Conservation (phyloP, 2,888 invertebrate genomes). For the Caenorhabditis afra region DNA sequence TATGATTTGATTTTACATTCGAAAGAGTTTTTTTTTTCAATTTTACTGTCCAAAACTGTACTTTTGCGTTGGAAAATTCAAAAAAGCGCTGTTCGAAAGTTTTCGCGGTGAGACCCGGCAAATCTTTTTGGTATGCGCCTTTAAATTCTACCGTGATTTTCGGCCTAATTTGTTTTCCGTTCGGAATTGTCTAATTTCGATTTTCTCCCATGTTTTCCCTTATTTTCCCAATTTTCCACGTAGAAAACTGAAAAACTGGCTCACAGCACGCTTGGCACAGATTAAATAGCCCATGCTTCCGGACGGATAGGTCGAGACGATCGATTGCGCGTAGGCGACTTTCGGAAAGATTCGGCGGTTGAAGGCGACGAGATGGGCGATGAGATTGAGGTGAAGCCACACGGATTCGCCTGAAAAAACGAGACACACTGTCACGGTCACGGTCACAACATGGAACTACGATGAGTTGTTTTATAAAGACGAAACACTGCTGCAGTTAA, state of each 20-base stretch:
- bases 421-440: neutral
- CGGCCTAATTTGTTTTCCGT: too few species aligned
- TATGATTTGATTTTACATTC: too few species aligned
- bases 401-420: conserved; percentile 85
- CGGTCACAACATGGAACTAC: conserved; percentile 9
- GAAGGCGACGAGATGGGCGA: conserved; percentile 87
- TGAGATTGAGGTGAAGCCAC: conserved; percentile 87
- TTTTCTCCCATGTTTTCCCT: neutral
- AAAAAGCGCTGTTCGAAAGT: too few species aligned
- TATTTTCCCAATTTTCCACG: too few species aligned
- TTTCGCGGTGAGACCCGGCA: neutral
- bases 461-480: neutral
- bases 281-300: conserved; percentile 97
- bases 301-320: conserved; percentile 95
- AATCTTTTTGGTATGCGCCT: conserved; percentile 7
- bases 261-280: conserved; percentile 85
- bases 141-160: neutral
- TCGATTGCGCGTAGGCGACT: conserved; percentile 88
- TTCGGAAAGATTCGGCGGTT: conserved; percentile 88
- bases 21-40: neutral
- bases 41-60: too few species aligned
- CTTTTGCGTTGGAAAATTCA: too few species aligned
- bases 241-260: neutral
- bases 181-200: neutral
- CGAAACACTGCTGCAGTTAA: too few species aligned